Conservation (phyloP, 2,797 vertebrate genomes). For the Sarcoramphus papa region DNA sequence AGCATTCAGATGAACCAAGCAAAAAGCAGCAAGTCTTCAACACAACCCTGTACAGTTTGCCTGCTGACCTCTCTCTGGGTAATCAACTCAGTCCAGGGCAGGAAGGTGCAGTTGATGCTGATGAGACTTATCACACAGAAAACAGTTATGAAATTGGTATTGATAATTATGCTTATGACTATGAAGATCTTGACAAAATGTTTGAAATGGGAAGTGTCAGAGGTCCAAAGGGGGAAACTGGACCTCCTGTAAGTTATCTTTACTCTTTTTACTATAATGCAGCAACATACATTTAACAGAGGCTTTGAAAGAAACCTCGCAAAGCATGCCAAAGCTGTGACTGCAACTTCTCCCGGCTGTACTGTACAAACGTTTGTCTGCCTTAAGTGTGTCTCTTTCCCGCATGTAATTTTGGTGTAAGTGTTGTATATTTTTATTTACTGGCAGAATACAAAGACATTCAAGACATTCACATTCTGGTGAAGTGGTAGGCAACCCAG, state of each 20-base stretch:
- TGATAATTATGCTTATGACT: conserved; percentile 85
- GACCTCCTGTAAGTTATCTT: conserved; percentile 86
- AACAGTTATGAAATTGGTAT: conserved; percentile 77
- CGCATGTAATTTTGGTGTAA: background rate
- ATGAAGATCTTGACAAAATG: conserved; percentile 84
- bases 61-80: conserved; percentile 28
- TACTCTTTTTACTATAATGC: conserved; percentile 26
- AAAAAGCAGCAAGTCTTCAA: conserved; percentile 76
- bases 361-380: background rate
- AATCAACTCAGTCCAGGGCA: conserved; percentile 75
- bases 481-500: background rate
- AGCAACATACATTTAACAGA: background rate
- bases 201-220: conserved; percentile 82
- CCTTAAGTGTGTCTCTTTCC: background rate
- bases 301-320: background rate
- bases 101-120: conserved; percentile 57
- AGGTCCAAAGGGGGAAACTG: conserved; percentile 94
- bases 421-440: background rate
- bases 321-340: background rate
- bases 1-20: conserved; percentile 49
- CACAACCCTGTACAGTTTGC: conserved; percentile 75
- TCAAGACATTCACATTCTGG: background rate
- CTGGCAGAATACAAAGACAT: background rate
- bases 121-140: conserved; percentile 64
- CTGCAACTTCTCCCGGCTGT: background rate